Evolutionary conservation across 1,140 invertebrate genomes (phyloP), one percentile per base, ranked within the genome.

Genomic region (Nasonia vitripennis): DNA sequence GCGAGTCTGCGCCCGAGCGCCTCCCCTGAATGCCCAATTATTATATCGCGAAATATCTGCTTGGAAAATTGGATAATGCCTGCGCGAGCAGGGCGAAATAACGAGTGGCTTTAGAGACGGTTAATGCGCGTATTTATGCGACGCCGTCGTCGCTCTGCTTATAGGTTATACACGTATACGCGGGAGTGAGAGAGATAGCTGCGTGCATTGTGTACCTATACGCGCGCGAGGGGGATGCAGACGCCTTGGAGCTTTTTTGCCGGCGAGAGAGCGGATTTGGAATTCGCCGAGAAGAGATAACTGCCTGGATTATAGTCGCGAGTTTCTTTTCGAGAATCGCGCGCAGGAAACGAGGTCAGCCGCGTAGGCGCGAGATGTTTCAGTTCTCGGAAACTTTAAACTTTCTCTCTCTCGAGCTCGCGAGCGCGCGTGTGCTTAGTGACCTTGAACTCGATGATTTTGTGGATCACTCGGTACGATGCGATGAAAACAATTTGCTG

Each of bases 31-130:
- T 91, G 89, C 90, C 90, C 90, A 91, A 91, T 91, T 91, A 91
- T 91, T 90, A 89, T 90, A 90, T 90, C 88, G 87, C 88, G 88
- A 89, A 91, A 90, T 90, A 90, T 91, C 91, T 89, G 85, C 87
- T 88, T 37, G 88, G 89, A 89, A 91, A 91, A 91, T 91, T 91
- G 90, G 87, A 91, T 91, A 91, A 91, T 90, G 88, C 89, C 70
- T 62, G 84, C 78, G 37, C 78, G 37, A 80, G 45, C 71, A 71
- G 14, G 70, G 51, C 45, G 80, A 73, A 81, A 85, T 85, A 85
- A 85, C 84, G 79, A 85, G 74, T 86, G 84, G 84, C 84, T 86
- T 73, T 77, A 71, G 79, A 70, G 70, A 82, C 62, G 74, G 23
- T 81, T 86, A 82, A 82, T 82, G 71, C 79, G 62, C 62, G 84